Percentiles rank a stretch among this genome's conserved stretches.
phyloP scores from a whole-genome alignment of 2,113 vertebrate species.

The Sceloporus undulatus region DNA sequence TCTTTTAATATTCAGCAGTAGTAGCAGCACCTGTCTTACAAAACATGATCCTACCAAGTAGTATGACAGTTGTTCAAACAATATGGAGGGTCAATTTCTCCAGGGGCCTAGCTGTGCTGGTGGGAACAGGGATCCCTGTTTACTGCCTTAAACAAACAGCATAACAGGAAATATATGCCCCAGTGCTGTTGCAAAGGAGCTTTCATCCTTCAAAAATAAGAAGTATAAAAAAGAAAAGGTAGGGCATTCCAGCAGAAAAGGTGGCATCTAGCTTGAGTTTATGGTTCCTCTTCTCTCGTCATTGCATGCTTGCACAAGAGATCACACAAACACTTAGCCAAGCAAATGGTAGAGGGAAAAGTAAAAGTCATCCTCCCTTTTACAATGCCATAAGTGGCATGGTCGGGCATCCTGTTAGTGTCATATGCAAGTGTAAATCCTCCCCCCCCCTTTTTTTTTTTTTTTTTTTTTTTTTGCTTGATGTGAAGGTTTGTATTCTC shows the following conservation, averaged over 20 bases:
- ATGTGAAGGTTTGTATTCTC: too few relatives aligned
- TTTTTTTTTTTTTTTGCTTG: too few relatives aligned
- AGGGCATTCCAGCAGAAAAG: neutral
- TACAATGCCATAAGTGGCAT: too few relatives aligned
- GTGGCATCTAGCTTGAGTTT: neutral
- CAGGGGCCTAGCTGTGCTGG: neutral
- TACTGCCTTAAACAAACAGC: neutral
- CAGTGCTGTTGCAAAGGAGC: neutral
- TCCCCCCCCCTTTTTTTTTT: too few relatives aligned
- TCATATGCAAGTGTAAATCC: too few relatives aligned
- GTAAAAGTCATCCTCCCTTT: too few relatives aligned
- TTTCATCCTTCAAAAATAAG: neutral
- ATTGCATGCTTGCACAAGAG: neutral
- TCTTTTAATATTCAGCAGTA: neutral
- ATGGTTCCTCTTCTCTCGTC: neutral
- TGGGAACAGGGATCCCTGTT: neutral
- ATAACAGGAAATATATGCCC: neutral
- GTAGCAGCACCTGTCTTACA: neutral
- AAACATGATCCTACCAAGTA: too few relatives aligned
- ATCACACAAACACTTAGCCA: neutral
- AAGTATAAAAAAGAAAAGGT: neutral
- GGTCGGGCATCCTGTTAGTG: too few relatives aligned
- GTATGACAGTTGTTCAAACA: neutral
- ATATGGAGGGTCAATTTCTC: neutral
- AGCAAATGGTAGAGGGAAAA: neutral